Evolutionary conservation across 2,113 vertebrate species (phyloP).

Genomic region (Argyrosomus japonicus): DNA sequence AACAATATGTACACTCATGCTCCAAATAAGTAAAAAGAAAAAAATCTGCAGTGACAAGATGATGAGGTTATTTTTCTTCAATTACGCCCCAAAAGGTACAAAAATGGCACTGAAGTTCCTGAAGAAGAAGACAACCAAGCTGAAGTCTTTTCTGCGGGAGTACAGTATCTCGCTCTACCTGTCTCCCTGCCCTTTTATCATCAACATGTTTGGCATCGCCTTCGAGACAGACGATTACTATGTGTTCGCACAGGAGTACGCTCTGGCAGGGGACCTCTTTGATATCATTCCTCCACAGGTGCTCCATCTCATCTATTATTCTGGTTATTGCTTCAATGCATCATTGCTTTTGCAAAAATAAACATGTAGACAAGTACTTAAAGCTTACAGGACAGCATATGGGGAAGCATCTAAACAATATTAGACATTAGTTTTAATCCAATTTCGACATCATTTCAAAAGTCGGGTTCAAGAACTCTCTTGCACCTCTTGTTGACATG

Average conservation of each 20-base stretch:
- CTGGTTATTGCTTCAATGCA: neutral
- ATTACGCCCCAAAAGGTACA: conserved; percentile 75
- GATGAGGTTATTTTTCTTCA: neutral
- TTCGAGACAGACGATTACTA: conserved; percentile 89
- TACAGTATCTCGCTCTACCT: conserved; percentile 89
- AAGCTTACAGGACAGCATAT: no score
- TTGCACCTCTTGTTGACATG: neutral
- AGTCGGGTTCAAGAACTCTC: neutral
- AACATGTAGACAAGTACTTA: neutral
- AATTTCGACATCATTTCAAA: no score
- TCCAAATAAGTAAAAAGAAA: neutral
- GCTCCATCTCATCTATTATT: neutral
- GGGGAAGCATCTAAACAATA: no score
- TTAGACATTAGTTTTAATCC: no score
- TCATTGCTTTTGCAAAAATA: neutral
- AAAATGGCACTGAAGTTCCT: conserved; percentile 91
- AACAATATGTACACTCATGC: neutral
- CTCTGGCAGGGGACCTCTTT: conserved; percentile 87
- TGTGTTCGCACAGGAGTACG: conserved; percentile 89
- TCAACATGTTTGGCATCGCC: conserved; percentile 89
- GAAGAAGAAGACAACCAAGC: conserved; percentile 89
- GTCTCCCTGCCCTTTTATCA: conserved; percentile 88
- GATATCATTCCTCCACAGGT: conserved; percentile 92
- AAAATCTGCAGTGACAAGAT: neutral
- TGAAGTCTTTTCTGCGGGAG: conserved; percentile 88